phyloP scores from a whole-genome alignment of 2,797 vertebrate genomes.

The Scolopax rusticola region DNA sequence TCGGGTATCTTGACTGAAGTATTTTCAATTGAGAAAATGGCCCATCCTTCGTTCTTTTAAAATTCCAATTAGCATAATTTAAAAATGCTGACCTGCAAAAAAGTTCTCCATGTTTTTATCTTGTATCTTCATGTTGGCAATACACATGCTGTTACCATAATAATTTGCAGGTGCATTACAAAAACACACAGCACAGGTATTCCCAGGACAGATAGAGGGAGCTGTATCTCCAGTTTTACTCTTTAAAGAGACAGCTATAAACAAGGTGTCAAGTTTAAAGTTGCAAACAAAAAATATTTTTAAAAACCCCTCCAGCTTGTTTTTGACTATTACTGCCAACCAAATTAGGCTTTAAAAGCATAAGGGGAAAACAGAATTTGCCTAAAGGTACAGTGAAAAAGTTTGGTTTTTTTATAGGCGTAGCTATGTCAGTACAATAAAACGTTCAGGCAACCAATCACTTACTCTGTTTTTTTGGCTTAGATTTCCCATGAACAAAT shows the following conservation, averaged over 20 bases:
- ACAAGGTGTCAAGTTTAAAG: constrained; percentile 4
- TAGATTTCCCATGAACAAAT: not conserved
- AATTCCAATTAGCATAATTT: not conserved
- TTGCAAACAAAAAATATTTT: not conserved
- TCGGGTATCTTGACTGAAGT: not conserved
- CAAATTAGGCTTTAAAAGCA: not conserved
- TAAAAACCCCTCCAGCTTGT: not conserved
- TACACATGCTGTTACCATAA: not conserved
- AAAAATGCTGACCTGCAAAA: not conserved
- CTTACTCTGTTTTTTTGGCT: not conserved
- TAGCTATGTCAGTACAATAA: accelerated
- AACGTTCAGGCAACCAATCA: not conserved
- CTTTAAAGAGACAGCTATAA: constrained; percentile 9
- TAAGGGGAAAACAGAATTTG: not conserved
- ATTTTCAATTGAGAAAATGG: not conserved
- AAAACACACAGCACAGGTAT: not conserved
- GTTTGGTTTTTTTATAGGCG: not conserved
- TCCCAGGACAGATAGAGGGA: constrained; percentile 67
- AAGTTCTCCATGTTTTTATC: not conserved
- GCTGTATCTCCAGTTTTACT: constrained; percentile 64
- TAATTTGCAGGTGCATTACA: not conserved
- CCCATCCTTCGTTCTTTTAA: not conserved
- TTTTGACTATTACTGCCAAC: not conserved
- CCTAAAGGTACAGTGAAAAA: not conserved
- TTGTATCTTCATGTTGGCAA: not conserved